phyloP scores from a whole-genome alignment of 1,140 invertebrate species.

The Cydia pomonella region DNA sequence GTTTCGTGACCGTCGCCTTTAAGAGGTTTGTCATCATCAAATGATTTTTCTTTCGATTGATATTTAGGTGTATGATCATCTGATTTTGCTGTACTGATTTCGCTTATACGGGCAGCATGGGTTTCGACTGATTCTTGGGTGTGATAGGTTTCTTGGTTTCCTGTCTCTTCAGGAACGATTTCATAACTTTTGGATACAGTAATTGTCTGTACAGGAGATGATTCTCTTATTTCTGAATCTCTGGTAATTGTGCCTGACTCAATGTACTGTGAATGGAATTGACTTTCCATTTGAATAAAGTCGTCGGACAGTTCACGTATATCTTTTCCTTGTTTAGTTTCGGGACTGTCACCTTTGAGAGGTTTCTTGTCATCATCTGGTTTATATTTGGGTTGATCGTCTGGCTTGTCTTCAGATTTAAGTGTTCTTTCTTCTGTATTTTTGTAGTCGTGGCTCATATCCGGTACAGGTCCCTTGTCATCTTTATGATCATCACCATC shows the following conservation, averaged over 20 bases:
- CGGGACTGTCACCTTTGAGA: not conserved
- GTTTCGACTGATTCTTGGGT: conserved; percentile 49
- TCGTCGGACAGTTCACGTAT: conserved; percentile 35
- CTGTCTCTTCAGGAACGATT: conserved; percentile 31
- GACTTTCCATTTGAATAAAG: conserved; percentile 45
- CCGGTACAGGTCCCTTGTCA: conserved; percentile 44
- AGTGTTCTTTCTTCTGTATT: conserved; percentile 17
- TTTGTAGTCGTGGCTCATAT: conserved; percentile 33
- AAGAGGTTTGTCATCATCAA: conserved; percentile 33
- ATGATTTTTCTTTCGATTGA: not conserved
- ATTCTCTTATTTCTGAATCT: conserved; percentile 35
- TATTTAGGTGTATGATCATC: not conserved
- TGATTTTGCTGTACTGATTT: not conserved
- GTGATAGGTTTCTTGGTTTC: conserved; percentile 34
- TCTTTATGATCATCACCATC: conserved; percentile 51
- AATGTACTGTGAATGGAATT: not conserved
- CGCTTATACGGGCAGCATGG: conserved; percentile 27
- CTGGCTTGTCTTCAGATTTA: not conserved
- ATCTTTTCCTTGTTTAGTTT: not conserved
- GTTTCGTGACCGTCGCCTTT: conserved; percentile 36
- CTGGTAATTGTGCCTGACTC: not conserved
- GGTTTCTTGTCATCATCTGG: not conserved
- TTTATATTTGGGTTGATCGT: conserved; percentile 34
- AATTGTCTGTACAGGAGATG: conserved; percentile 37
- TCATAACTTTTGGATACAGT: conserved; percentile 41